Evolutionary conservation across 1,140 invertebrate species (phyloP).

Genomic region (Temnothorax curvispinosus): DNA sequence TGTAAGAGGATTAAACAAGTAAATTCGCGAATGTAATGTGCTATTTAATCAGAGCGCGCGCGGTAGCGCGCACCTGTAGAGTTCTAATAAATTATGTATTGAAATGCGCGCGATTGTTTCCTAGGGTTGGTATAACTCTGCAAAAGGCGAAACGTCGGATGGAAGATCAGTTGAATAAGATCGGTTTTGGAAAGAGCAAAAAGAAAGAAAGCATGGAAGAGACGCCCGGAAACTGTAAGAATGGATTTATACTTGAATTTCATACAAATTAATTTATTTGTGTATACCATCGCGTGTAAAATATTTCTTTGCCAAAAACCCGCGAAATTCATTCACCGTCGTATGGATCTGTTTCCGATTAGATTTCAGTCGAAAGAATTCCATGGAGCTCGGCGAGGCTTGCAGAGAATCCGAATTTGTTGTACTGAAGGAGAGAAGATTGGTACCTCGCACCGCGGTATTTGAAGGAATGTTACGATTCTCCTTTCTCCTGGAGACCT

Average conservation of each 20-base stretch:
- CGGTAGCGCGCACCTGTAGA: too few species aligned
- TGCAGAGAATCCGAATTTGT: constrained; percentile 94
- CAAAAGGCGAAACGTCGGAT: constrained; percentile 93
- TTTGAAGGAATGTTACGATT: constrained; percentile 94
- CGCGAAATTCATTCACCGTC: neutral
- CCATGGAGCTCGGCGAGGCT: constrained; percentile 92
- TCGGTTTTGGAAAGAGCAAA: constrained; percentile 91
- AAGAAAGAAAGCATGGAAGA: constrained; percentile 95
- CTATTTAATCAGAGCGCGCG: too few species aligned
- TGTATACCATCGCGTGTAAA: neutral
- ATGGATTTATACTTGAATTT: constrained; percentile 58
- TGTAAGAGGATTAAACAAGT: too few species aligned
- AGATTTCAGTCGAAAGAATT: constrained; percentile 94
- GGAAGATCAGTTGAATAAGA: constrained; percentile 94
- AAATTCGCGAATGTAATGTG: too few species aligned
- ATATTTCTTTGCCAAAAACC: neutral
- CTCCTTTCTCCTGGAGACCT: constrained; percentile 96
- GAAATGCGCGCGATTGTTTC: neutral
- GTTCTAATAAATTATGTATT: neutral
- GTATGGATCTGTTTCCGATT: constrained; percentile 20
- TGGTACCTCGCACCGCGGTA: constrained; percentile 91
- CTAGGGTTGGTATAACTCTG: constrained; percentile 88
- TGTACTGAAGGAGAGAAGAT: constrained; percentile 92
- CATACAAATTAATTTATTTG: neutral
- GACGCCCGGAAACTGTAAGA: constrained; percentile 91